Evolutionary conservation across 2,797 vertebrate species (phyloP), one percentile per base, ranked within the genome.

Genomic region (Catamblyrhynchus diadema): DNA sequence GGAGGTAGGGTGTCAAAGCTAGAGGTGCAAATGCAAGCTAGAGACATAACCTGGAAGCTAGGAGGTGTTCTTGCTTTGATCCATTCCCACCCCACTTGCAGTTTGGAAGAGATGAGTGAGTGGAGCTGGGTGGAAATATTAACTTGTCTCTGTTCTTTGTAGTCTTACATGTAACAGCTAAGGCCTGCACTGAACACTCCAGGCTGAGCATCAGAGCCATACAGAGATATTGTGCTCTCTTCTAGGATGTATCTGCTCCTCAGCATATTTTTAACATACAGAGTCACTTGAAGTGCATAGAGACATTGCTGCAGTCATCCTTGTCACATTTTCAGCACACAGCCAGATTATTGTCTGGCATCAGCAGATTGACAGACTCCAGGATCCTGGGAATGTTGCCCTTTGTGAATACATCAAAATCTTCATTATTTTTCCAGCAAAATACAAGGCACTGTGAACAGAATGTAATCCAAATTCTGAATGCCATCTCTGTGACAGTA

Each of bases 371-470:
- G 77, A 83, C 57, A 81, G 73, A 51, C 57, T 81, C 61, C 57
- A 81, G 77, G 61, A 86, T 93, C 48, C 77, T 93, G 83, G 80
- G 47, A 92, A 78, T 64, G 61, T 60, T 94, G 88, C 45, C 62
- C 39, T 81, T 79, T 64, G 61, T 86, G 74, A 86, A 86, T 85
- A 69, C 37, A 79, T 73, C 41, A 78, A 73, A 85, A 88, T 92
- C 48, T 90, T 94, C 72, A 64, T 86, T 90, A 77, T 45, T 90
- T 94, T 83, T 67, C 51, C 51, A 83, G 77, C 19, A 88, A 83
- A 92, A 86, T 44, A n/a, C 32, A 59, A 82, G 51, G 56, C 72
- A 42, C 32, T 47, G 32, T 70, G 79, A 85, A 61, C 44, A 61
- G 82, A 93, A 90, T 35, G 51, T n/a, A 77, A 77, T 82, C 47